Evolutionary conservation across 2,113 vertebrate genomes (phyloP), one percentile per base, ranked within the genome.

Genomic region (Myiozetetes cayanensis): DNA sequence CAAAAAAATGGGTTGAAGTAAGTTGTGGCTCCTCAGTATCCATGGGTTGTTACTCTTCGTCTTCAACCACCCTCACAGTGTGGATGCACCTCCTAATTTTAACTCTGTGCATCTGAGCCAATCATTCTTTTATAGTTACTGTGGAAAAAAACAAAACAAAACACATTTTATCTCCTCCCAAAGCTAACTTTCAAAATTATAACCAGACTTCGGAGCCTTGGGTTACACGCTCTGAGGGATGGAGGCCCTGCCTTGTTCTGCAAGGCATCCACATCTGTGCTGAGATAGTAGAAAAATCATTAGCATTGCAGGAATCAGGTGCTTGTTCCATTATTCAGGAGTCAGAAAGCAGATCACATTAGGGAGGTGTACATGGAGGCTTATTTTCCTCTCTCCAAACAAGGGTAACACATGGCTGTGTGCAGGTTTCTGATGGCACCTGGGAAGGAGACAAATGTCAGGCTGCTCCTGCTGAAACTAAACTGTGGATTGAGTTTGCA

Each of bases 241-340:
- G 30, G 49, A 75, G 43, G 33, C 25, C 62, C 52, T 78, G 68
- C 8, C 25, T 76, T 87, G 46, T 44, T 87, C 83, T 58, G 37
- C 43, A 53, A 70, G 16, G 46, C 41, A 63, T 76, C 53, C 55
- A 77, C 61, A 27, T 73, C 35, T 2, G 4, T 35, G 17, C 28
- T 87, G 62, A 71, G 77, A 70, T 73, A 70, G n/a, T 50, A 85
- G 74, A 70, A 58, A 83, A 93, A 70, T 47, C 71, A 43, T 83
- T 66, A 94, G 59, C 62, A 49, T 39, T 85, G 37, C 87, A 76
- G 53, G 49, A 94, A 68, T 88, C 55, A 39, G 46, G 31, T 68
- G 37, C 77, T 85, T 92, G 47, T 95, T 94, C 87, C 87, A 63
- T 94, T 87, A 93, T 91, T 94, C 71, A 94, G 65, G 82, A 89